Percentiles rank a stretch among this genome's conserved stretches.
Evolutionary conservation across 2,113 vertebrate species (phyloP).

Genomic region (Nycticryphes semicollaris): DNA sequence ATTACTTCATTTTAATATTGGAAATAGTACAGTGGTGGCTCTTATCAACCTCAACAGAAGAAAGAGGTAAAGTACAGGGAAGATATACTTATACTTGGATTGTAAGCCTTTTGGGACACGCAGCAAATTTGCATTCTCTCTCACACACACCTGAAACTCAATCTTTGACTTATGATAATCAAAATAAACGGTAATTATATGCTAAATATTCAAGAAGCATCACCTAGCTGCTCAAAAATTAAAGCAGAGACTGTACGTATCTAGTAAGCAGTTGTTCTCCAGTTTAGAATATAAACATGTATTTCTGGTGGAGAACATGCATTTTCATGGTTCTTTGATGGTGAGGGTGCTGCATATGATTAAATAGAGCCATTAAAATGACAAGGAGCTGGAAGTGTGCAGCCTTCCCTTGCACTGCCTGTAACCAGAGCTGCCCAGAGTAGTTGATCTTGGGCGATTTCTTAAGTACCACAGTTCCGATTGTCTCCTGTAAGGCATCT

Average conservation of each 20-base stretch:
- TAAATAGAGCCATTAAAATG: background rate
- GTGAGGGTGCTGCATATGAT: background rate
- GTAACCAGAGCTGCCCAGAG: background rate
- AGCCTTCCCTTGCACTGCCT: background rate
- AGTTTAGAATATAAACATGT: background rate
- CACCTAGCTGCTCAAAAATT: conserved; percentile 18
- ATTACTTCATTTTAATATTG: background rate
- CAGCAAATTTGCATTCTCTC: background rate
- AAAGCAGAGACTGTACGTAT: background rate
- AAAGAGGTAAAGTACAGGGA: background rate
- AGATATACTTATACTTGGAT: background rate
- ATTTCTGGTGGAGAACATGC: background rate
- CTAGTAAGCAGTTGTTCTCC: background rate
- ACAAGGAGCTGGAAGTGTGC: background rate
- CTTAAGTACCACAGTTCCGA: rapidly evolving
- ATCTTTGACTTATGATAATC: background rate
- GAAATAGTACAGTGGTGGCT: background rate
- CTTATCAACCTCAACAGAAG: background rate
- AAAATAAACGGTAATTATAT: background rate
- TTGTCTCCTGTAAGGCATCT: background rate
- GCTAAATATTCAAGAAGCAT: background rate
- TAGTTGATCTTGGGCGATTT: background rate
- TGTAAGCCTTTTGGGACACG: background rate
- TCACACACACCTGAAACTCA: background rate
- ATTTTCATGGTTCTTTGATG: background rate